A percentile compares a stretch with the other conserved stretches of the same genome.
Evolutionary conservation across 92 coral and sea anemone genomes (phyloP).

Genomic region (Porites lobata): DNA sequence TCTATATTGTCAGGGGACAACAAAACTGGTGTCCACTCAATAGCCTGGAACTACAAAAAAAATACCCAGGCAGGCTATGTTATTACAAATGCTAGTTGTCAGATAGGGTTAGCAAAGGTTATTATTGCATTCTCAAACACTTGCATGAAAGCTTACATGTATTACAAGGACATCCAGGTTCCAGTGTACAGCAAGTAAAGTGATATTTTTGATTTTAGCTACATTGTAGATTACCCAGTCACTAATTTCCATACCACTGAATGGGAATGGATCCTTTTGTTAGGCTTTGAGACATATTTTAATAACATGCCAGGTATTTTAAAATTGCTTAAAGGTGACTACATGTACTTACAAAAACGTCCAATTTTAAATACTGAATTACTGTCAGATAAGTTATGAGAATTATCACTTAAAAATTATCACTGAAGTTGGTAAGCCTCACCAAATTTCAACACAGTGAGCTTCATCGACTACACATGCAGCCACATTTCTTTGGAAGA

Average conservation of each 20-base stretch:
- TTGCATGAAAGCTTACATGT: background rate
- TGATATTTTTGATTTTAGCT: constrained; percentile 2
- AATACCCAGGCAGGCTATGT: too few relatives aligned
- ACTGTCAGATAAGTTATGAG: too few relatives aligned
- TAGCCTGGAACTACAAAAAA: too few relatives aligned
- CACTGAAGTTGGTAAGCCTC: too few relatives aligned
- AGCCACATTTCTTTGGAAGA: background rate
- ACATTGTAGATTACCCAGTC: constrained; percentile 19
- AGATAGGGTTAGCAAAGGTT: too few relatives aligned
- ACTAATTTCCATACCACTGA: constrained; percentile 16
- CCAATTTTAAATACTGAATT: background rate
- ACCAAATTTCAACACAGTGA: constrained; percentile 6
- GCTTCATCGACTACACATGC: constrained; percentile 25
- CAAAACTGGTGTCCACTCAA: too few relatives aligned
- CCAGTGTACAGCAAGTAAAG: background rate
- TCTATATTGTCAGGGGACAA: background rate
- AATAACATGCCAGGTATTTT: background rate
- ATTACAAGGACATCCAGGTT: constrained; percentile 12
- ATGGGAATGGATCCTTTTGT: constrained; percentile 10
- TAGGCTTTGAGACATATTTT: constrained; percentile 3
- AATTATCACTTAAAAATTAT: too few relatives aligned
- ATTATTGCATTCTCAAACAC: background rate
- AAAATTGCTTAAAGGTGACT: background rate
- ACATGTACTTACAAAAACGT: background rate
- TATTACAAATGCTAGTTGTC: too few relatives aligned